phyloP scores from a whole-genome alignment of 2,797 vertebrate species.

The Sebastes jordani region DNA sequence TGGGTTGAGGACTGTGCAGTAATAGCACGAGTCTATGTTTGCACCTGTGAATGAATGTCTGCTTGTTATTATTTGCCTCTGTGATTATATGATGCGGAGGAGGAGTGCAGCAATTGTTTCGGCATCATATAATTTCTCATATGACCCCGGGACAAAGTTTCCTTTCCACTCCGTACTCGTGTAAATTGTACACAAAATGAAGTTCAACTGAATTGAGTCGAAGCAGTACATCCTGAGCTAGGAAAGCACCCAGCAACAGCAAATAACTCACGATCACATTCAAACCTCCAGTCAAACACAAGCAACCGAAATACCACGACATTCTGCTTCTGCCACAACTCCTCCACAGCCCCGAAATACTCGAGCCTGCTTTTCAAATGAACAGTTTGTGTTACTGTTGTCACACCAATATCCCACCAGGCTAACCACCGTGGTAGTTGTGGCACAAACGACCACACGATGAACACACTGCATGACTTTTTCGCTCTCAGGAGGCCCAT shows the following conservation, averaged over 20 bases:
- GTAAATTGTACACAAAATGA: conserved; percentile 21
- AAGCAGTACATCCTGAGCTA: conserved; percentile 18
- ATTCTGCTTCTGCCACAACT: background rate
- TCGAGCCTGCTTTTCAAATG: conserved; percentile 18
- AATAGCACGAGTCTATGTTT: conserved; percentile 12
- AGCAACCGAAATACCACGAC: conserved; percentile 9
- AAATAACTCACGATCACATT: conserved; percentile 22
- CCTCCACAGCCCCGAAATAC: conserved; percentile 7
- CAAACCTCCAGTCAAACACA: conserved; percentile 23
- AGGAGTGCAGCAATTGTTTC: conserved; percentile 21
- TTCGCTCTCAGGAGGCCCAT: background rate
- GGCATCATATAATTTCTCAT: conserved; percentile 25
- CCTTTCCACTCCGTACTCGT: conserved; percentile 5
- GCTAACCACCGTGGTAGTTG: conserved; percentile 11
- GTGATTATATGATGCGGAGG: conserved; percentile 6
- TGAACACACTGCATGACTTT: background rate
- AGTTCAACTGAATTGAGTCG: conserved; percentile 26
- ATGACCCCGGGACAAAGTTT: conserved; percentile 31
- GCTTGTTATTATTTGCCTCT: conserved; percentile 25
- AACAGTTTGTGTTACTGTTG: conserved; percentile 12
- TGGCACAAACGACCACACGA: background rate
- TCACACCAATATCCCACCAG: conserved; percentile 21
- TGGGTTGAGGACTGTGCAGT: background rate
- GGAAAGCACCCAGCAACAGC: conserved; percentile 20
- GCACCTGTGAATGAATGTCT: conserved; percentile 30